A percentile compares a stretch with the other conserved stretches of the same genome.
Evolutionary conservation across 2,888 invertebrate genomes (phyloP).

Genomic region (Parnassius orleans): DNA sequence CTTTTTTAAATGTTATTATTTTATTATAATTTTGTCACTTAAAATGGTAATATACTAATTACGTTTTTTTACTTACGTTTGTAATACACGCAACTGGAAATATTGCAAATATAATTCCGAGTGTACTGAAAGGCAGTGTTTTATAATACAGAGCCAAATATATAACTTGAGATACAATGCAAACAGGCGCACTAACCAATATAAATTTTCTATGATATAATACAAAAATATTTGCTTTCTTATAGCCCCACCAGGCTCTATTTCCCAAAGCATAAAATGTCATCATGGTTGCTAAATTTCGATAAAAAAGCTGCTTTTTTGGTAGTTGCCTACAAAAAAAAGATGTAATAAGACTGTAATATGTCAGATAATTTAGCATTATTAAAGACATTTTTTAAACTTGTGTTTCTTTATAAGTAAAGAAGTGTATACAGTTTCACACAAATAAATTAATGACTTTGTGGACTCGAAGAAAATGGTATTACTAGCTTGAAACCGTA

Average conservation of each 20-base stretch:
- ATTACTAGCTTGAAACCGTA: too few relatives aligned
- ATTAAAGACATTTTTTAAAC: too few relatives aligned
- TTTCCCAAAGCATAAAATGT: constrained; percentile 19
- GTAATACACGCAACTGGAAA: constrained; percentile 25
- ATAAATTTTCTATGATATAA: constrained; percentile 5
- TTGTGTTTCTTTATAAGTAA: too few relatives aligned
- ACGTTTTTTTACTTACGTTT: constrained; percentile 27
- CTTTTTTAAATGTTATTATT: too few relatives aligned
- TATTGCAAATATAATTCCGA: constrained; percentile 25
- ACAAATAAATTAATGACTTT: too few relatives aligned
- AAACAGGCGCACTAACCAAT: not conserved
- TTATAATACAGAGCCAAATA: constrained; percentile 25
- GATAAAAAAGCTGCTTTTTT: constrained; percentile 24
- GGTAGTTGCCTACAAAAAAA: constrained; percentile 24
- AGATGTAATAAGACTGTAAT: not conserved
- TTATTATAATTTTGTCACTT: too few relatives aligned
- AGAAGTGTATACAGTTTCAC: too few relatives aligned
- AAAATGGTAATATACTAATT: constrained; percentile 10
- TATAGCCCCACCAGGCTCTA: constrained; percentile 30
- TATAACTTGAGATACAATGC: constrained; percentile 23
- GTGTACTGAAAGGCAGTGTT: constrained; percentile 26
- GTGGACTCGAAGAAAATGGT: too few relatives aligned
- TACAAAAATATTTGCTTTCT: constrained; percentile 21
- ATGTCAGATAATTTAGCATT: too few relatives aligned
- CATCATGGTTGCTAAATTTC: constrained; percentile 19